Percentiles rank a stretch among this genome's conserved stretches.
Evolutionary conservation across 2,888 invertebrate species (phyloP).

Genomic region (Lithophane semibrunnea): DNA sequence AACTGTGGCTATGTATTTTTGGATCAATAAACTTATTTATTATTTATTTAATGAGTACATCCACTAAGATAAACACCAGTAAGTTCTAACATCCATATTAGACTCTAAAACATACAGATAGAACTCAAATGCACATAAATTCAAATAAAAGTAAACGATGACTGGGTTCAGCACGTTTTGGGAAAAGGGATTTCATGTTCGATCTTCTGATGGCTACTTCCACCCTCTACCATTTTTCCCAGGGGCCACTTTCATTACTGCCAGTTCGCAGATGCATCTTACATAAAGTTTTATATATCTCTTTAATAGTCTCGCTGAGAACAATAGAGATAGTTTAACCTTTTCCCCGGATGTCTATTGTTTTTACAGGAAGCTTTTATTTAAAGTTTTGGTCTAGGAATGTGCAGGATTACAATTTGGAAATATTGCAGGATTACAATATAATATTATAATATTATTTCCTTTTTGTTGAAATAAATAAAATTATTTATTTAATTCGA

Average conservation of each 20-base stretch:
- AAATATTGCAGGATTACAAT: too few species aligned
- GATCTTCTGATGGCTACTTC: slow-evolving; percentile 49
- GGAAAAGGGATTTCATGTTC: slow-evolving; percentile 64
- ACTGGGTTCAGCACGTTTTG: slow-evolving; percentile 57
- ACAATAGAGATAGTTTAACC: slow-evolving; percentile 27
- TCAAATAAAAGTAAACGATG: slow-evolving; percentile 54
- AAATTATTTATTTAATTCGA: too few species aligned
- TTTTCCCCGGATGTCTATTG: slow-evolving; percentile 22
- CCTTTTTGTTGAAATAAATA: too few species aligned
- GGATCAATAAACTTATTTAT: too few species aligned
- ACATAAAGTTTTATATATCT: slow-evolving; percentile 48
- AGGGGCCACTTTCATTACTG: slow-evolving; percentile 51
- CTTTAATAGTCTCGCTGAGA: slow-evolving; percentile 37
- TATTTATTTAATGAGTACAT: slow-evolving; percentile 17
- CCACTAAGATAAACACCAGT: neutral
- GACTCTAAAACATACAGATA: slow-evolving; percentile 20
- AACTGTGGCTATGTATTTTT: too few species aligned
- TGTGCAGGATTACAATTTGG: neutral
- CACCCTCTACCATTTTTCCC: slow-evolving; percentile 32
- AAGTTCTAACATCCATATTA: neutral
- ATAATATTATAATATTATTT: too few species aligned
- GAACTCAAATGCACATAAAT: slow-evolving; percentile 40
- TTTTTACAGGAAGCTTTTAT: slow-evolving; percentile 21
- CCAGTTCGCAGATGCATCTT: slow-evolving; percentile 46
- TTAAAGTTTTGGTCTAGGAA: neutral